Evolutionary conservation across 2,113 vertebrate species (phyloP).

Genomic region (Odobenus rosmarus): DNA sequence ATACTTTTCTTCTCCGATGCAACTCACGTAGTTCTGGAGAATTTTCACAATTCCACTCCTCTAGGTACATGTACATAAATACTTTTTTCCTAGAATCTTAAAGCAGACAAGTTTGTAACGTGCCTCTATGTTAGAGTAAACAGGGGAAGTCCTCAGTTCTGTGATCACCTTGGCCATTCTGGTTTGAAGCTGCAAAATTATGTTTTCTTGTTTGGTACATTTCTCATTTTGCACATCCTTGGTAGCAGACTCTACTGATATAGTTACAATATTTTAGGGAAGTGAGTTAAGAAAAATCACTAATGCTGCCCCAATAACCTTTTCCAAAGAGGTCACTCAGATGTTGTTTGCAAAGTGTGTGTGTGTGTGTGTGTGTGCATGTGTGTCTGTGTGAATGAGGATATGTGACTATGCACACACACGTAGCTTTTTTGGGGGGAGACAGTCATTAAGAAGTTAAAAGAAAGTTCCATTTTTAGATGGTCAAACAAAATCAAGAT

Average conservation of each 20-base stretch:
- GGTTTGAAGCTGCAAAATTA: neutral
- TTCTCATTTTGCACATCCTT: neutral
- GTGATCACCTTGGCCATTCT: neutral
- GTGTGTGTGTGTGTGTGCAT: too few species aligned
- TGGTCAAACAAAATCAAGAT: slow-evolving; percentile 78
- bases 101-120: neutral
- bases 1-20: neutral
- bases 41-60: neutral
- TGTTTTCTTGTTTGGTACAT: neutral
- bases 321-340: slow-evolving; percentile 41
- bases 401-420: neutral
- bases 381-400: neutral
- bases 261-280: neutral
- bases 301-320: neutral
- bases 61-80: neutral
- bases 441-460: slow-evolving; percentile 12
- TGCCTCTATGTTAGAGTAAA: neutral
- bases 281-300: neutral
- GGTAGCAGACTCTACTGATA: neutral
- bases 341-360: neutral
- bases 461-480: slow-evolving; percentile 73
- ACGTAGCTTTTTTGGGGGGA: neutral
- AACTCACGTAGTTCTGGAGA: neutral
- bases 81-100: neutral
- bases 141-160: neutral